phyloP scores from a whole-genome alignment of 1,140 invertebrate species.

The Amyelois transitella region DNA sequence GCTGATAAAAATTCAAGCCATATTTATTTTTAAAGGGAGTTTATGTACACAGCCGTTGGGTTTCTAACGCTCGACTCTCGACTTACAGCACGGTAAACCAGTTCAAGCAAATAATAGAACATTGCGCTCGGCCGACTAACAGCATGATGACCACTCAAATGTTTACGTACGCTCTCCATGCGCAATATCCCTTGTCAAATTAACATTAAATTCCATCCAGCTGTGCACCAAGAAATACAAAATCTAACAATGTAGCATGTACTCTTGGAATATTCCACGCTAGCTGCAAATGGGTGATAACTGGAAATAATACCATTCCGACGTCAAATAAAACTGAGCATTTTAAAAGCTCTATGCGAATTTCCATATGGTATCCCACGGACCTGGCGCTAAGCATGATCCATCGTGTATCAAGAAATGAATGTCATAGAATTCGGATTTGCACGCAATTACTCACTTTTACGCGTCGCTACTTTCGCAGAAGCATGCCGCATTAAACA shows the following conservation, averaged over 20 bases:
- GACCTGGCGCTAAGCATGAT: neutral
- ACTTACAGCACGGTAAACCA: neutral
- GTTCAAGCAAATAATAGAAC: neutral
- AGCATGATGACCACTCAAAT: slow-evolving; percentile 4
- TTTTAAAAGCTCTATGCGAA: neutral
- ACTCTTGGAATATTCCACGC: neutral
- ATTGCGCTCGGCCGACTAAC: neutral
- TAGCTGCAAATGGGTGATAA: neutral
- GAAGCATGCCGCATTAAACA: no score
- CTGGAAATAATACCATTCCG: neutral
- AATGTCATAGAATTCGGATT: no score
- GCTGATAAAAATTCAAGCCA: no score
- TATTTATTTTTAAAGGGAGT: no score
- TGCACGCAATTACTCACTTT: no score
- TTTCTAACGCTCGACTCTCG: no score
- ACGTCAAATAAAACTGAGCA: neutral
- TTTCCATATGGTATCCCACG: neutral
- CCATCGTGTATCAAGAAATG: neutral
- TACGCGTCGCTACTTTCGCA: no score
- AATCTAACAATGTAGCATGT: neutral
- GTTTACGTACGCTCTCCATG: neutral
- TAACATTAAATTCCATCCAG: slow-evolving; percentile 1
- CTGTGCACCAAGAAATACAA: neutral
- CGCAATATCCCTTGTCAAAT: slow-evolving; percentile 2
- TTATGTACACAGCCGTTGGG: no score